Evolutionary conservation across 2,797 vertebrate genomes (phyloP).

Genomic region (Sebastes diploproa): DNA sequence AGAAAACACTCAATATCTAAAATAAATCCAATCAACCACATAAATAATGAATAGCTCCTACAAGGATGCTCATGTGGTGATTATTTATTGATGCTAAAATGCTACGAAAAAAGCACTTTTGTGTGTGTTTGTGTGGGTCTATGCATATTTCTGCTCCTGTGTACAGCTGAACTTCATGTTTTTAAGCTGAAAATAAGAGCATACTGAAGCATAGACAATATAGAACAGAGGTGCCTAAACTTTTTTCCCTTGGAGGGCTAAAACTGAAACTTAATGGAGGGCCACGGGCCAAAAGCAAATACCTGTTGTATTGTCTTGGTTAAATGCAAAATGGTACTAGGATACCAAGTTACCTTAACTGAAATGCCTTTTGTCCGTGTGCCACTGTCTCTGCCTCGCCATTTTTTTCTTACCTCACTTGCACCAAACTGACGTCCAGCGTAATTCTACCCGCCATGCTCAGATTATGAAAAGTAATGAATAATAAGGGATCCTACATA

Average conservation of each 20-base stretch:
- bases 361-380: too few relatives aligned
- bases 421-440: too few relatives aligned
- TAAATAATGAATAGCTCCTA: constrained; percentile 28
- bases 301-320: too few relatives aligned
- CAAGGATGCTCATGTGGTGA: background rate
- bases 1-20: background rate
- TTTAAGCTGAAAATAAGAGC: constrained; percentile 1
- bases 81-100: constrained; percentile 50
- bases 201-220: background rate
- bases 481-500: too few relatives aligned
- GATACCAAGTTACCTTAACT: accelerated
- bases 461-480: too few relatives aligned
- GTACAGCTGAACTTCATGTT: background rate
- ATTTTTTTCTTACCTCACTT: too few relatives aligned
- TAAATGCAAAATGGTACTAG: too few relatives aligned
- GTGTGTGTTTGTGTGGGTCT: background rate
- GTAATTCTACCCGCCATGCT: too few relatives aligned
- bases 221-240: accelerated
- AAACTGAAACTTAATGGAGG: too few relatives aligned
- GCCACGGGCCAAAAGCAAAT: too few relatives aligned
- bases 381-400: too few relatives aligned
- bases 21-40: constrained; percentile 7
- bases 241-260: too few relatives aligned
- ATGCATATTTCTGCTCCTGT: background rate
- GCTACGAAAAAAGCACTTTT: constrained; percentile 11